Evolutionary conservation across 2,113 vertebrate species (phyloP).

Genomic region (Corvus hawaiiensis): DNA sequence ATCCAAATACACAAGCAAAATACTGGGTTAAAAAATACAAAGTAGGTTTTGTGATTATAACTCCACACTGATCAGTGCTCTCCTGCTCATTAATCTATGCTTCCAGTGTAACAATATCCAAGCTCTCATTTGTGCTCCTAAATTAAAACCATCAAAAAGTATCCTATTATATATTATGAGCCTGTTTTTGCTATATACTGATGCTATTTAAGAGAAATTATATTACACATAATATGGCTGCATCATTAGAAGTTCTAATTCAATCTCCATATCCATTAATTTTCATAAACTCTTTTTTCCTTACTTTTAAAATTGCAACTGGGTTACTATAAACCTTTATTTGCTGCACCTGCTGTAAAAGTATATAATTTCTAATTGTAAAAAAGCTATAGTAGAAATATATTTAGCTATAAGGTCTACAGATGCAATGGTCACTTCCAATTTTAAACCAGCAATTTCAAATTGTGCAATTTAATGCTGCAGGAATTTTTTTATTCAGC

Average conservation of each 20-base stretch:
- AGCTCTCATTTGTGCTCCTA: background rate
- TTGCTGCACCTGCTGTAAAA: background rate
- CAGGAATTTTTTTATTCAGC: background rate
- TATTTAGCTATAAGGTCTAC: background rate
- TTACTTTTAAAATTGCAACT: background rate
- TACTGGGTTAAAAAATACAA: background rate
- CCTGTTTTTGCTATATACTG: background rate
- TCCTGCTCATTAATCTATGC: background rate
- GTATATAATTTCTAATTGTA: background rate
- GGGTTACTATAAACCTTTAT: background rate
- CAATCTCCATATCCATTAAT: background rate
- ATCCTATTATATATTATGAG: background rate
- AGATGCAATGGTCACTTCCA: background rate
- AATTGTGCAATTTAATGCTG: background rate
- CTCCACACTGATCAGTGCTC: background rate
- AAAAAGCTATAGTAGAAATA: background rate
- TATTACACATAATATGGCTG: background rate
- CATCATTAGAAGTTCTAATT: background rate
- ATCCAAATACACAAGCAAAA: background rate
- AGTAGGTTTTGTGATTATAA: background rate
- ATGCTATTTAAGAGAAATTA: background rate
- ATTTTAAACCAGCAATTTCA: background rate
- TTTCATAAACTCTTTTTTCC: background rate
- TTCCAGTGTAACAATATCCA: background rate
- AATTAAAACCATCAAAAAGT: background rate